Evolutionary conservation across 1,140 invertebrate genomes (phyloP).

Genomic region (Cephus cinctus): DNA sequence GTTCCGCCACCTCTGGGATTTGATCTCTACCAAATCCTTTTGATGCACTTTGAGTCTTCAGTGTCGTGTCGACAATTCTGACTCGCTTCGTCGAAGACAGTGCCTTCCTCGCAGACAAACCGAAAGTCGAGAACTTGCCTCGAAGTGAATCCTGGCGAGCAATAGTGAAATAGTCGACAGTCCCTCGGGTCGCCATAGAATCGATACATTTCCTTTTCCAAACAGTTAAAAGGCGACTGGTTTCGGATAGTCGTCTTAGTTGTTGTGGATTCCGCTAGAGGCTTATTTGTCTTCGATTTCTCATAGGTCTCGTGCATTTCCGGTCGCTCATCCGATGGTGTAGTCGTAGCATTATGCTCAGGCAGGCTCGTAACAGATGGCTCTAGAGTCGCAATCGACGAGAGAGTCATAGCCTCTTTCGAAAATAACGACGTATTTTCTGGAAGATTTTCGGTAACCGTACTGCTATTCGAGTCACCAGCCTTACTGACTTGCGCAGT

Average conservation of each 20-base stretch:
- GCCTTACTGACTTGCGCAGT: too few relatives aligned
- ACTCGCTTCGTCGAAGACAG: conserved; percentile 57
- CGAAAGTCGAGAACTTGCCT: conserved; percentile 61
- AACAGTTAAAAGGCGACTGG: conserved; percentile 44
- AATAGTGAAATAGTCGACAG: conserved; percentile 63
- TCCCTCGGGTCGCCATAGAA: conserved; percentile 61
- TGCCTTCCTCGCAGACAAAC: conserved; percentile 62
- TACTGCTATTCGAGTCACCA: too few relatives aligned
- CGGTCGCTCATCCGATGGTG: too few relatives aligned
- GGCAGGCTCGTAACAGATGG: too few relatives aligned
- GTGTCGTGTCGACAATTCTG: conserved; percentile 53
- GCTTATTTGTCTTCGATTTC: not conserved
- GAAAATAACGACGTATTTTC: too few relatives aligned
- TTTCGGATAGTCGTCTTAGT: not conserved
- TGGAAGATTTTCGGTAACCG: too few relatives aligned
- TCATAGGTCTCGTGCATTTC: too few relatives aligned
- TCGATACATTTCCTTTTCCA: conserved; percentile 57
- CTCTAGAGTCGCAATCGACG: too few relatives aligned
- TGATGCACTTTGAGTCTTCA: conserved; percentile 35
- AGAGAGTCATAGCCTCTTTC: too few relatives aligned
- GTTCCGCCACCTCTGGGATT: not conserved
- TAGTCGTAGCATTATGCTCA: too few relatives aligned
- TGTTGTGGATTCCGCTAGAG: not conserved
- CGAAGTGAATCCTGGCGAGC: conserved; percentile 59
- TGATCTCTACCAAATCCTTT: conserved; percentile 34